These are phyloP conservation scores for Pyrocoelia pectoralis DNA, from an alignment of 2,888 invertebrate species.

Conservation along the genomic window DNA sequence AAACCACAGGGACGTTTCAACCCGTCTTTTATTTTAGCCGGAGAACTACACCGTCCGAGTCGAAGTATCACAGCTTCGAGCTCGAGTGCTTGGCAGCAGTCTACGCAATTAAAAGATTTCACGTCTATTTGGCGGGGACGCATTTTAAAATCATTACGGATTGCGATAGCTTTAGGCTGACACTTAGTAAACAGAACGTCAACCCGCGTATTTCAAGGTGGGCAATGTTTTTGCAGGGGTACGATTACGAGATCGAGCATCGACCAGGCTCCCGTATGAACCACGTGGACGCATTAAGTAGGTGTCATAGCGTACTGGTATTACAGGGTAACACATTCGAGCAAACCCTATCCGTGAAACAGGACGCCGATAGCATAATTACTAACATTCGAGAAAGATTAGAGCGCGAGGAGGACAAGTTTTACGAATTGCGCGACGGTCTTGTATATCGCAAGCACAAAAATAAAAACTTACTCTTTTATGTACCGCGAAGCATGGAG, in stretches of 20 bases:
- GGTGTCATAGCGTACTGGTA: neutral
- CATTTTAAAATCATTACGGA: conserved; percentile 47
- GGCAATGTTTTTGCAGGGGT: conserved; percentile 38
- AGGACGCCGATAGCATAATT: neutral
- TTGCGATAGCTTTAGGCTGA: conserved; percentile 44
- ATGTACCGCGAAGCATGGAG: no score
- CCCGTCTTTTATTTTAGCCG: conserved; percentile 51
- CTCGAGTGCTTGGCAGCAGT: conserved; percentile 46
- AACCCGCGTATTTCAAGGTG: conserved; percentile 48
- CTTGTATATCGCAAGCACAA: no score
- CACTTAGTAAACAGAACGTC: conserved; percentile 46
- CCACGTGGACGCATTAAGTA: conserved; percentile 37
- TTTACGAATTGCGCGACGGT: no score
- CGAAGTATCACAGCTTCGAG: conserved; percentile 50
- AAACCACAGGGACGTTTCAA: conserved; percentile 45
- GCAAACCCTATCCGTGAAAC: neutral
- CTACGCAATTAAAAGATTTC: conserved; percentile 44
- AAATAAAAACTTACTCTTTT: no score
- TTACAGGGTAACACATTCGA: neutral
- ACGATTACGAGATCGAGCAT: conserved; percentile 13
- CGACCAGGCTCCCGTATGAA: conserved; percentile 20
- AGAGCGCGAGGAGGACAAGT: neutral
- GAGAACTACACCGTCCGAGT: conserved; percentile 44
- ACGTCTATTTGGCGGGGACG: conserved; percentile 47
- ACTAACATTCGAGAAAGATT: neutral